These are phyloP conservation scores for Drosophila ananassae DNA, from an alignment of 1,140 invertebrate species.

Conservation along the genomic window DNA sequence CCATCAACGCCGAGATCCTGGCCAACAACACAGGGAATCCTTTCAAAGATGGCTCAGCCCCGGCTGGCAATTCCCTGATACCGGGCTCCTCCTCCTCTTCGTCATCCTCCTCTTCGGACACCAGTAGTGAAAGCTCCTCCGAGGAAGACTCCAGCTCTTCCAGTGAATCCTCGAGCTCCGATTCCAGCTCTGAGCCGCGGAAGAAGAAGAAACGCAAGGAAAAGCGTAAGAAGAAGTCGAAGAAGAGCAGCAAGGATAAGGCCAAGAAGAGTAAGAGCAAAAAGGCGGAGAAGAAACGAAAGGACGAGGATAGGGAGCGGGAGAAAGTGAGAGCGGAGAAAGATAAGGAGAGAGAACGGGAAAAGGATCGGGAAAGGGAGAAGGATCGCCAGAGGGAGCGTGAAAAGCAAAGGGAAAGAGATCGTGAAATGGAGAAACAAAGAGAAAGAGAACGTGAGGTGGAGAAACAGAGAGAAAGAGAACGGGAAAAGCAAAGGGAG, in stretches of 20 bases:
- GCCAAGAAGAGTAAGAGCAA: constrained; percentile 38
- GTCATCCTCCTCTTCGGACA: constrained; percentile 24
- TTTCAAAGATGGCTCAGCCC: constrained; percentile 43
- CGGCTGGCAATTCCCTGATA: not conserved
- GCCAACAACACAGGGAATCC: constrained; percentile 51
- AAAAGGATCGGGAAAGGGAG: constrained; percentile 32
- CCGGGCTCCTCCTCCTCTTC: constrained; percentile 13
- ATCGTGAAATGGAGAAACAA: constrained; percentile 20
- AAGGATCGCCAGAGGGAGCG: constrained; percentile 32
- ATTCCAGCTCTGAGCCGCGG: constrained; percentile 33
- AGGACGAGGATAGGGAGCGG: constrained; percentile 40
- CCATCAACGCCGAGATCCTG: constrained; percentile 75
- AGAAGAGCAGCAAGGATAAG: constrained; percentile 38
- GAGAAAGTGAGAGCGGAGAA: constrained; percentile 6
- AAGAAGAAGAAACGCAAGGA: constrained; percentile 54
- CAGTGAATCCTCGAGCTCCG: constrained; percentile 40
- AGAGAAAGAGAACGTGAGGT: constrained; percentile 11
- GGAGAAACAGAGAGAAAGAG: constrained; percentile 13
- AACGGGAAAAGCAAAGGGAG: not conserved
- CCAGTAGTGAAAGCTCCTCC: constrained; percentile 34
- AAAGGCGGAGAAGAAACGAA: constrained; percentile 36
- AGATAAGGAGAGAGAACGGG: constrained; percentile 31
- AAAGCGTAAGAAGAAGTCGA: constrained; percentile 49
- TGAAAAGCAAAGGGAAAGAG: constrained; percentile 38
- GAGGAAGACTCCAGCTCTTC: constrained; percentile 38